phyloP scores from a whole-genome alignment of 2,113 vertebrate genomes.

The Hepsetus odoe region DNA sequence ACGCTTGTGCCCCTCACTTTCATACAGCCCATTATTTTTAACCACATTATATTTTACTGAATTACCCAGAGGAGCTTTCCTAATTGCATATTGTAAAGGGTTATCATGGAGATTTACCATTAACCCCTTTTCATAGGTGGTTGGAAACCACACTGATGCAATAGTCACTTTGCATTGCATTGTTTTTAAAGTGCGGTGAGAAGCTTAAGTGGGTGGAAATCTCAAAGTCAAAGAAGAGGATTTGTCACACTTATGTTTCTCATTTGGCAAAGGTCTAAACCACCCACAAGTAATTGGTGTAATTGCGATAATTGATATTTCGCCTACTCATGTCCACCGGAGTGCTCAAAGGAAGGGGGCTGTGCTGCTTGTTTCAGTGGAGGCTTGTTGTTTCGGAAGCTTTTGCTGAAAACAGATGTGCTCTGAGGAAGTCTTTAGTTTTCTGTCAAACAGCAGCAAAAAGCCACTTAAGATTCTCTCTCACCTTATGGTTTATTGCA shows the following conservation, averaged over 20 bases:
- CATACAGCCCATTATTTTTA: constrained; percentile 12
- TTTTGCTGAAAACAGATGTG: constrained; percentile 56
- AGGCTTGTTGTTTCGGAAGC: constrained; percentile 38
- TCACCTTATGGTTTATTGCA: constrained; percentile 24
- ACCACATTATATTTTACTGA: constrained; percentile 2
- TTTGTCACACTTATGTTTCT: constrained; percentile 51
- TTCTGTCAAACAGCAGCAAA: constrained; percentile 27
- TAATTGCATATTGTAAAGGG: constrained; percentile 22
- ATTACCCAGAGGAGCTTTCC: background rate
- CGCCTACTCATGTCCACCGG: constrained; percentile 21
- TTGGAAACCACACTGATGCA: background rate
- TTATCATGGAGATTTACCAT: background rate
- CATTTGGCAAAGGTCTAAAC: constrained; percentile 43
- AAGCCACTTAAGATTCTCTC: constrained; percentile 51
- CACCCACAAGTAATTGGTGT: constrained; percentile 56
- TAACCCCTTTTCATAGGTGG: background rate
- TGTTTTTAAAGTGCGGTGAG: constrained; percentile 19
- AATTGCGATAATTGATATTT: constrained; percentile 60
- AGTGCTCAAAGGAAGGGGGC: background rate
- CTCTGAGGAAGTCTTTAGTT: constrained; percentile 47
- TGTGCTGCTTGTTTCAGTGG: constrained; percentile 13
- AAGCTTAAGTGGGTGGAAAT: constrained; percentile 13
- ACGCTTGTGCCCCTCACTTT: background rate
- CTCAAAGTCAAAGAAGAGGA: constrained; percentile 23
- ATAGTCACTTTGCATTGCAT: background rate